These are phyloP conservation scores for Pterocles gutturalis DNA, from an alignment of 2,113 vertebrate genomes.

Conservation along the genomic window DNA sequence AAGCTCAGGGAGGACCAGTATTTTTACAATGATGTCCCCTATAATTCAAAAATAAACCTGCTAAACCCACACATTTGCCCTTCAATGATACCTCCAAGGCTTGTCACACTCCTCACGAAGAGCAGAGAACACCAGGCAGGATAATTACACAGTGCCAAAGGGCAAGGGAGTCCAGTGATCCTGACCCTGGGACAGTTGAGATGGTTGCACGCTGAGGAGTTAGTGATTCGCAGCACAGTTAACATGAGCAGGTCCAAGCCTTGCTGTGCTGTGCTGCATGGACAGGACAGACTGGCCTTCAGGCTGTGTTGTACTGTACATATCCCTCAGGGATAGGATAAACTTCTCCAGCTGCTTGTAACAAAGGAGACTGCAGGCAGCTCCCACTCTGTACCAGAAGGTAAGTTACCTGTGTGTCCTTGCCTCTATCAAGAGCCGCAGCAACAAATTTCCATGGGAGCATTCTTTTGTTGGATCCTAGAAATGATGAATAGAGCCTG, in stretches of 20 bases:
- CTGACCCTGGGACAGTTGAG: fast-evolving
- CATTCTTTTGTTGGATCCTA: not conserved
- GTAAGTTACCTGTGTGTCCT: not conserved
- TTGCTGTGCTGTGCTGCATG: not conserved
- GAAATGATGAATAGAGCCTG: no score
- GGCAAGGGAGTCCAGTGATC: not conserved
- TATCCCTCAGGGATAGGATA: fast-evolving
- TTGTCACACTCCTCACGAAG: not conserved
- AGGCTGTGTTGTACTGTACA: fast-evolving
- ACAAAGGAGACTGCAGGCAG: not conserved
- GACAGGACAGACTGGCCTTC: not conserved
- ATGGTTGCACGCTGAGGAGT: fast-evolving
- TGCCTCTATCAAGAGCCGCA: not conserved
- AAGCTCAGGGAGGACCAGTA: not conserved
- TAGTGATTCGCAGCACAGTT: not conserved
- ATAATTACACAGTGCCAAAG: not conserved
- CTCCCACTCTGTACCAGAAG: not conserved
- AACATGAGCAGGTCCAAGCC: not conserved
- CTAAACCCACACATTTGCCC: not conserved
- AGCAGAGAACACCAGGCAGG: not conserved
- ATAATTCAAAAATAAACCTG: not conserved
- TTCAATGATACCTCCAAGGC: not conserved
- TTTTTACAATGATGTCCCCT: not conserved
- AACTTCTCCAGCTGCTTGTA: not conserved
- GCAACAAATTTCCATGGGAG: not conserved